Base-by-base conservation (phyloP, 2,113 vertebrate genomes). In the Psilopogon haemacephalus region DNA sequence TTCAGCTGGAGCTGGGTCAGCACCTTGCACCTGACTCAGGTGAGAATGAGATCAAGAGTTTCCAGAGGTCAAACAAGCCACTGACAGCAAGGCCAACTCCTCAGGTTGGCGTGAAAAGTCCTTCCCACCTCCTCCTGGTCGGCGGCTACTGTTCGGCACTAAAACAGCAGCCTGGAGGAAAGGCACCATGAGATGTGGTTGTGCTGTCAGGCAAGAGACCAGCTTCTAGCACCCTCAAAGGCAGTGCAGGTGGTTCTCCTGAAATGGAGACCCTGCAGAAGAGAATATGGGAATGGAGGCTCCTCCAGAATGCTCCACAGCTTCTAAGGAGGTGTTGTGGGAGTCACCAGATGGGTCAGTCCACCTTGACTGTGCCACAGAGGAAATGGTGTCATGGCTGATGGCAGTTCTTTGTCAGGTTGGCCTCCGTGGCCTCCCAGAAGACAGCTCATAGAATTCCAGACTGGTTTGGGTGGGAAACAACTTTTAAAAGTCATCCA, bases 11-110 rank as follows among this genome's bases (percentile, higher is more conserved):
- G 79, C 75, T 86, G n/a, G 37, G 71, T 91, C 68, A 96, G 93
- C 94, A 94, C 96, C 91, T 92, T 89, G 79, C 71, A 95, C 93
- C 93, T 94, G 94, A 82, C 67, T 91, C 93, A 86, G 91, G 78
- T 94, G 35, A 89, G 89, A 96, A 15, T 23, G 75, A 79, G 64
- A 90, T 27, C 71, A 89, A 85, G 62, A 70, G 78, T 70, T 96
- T 89, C 70, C 78, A 42, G 81, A 87, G 63, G 52, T 4, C 6
- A 30, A 62, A 75, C 3, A 30, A 56, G 79, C 40, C 62, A 8
- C 4, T 15, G 6, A 42, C 56, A 33, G 75, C 17, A 50, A 50
- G 40, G 77, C 69, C 54, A 75, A 69, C 17, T 6, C 67, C 50
- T 86, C 26, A 1, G 0, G 0, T 40, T 55, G 54, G 48, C 84